Evolutionary conservation across 1,140 invertebrate genomes (phyloP).

Genomic region (Drosophila persimilis): DNA sequence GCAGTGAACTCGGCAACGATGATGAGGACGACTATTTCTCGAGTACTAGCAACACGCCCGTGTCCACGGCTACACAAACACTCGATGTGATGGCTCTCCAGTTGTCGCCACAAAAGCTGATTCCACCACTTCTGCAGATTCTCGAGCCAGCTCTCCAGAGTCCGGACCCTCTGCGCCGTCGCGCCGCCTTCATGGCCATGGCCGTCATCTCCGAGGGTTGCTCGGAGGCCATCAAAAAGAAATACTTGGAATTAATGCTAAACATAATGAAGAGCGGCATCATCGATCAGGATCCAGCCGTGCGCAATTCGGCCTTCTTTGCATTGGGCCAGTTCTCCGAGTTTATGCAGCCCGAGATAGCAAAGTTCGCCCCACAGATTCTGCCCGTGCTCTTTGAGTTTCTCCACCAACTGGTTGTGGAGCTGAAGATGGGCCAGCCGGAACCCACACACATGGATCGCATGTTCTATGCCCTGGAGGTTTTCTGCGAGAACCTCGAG

Average conservation of each 20-base stretch:
- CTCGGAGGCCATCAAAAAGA: constrained; percentile 88
- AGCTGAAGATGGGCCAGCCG: constrained; percentile 84
- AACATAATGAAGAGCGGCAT: constrained; percentile 89
- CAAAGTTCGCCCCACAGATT: constrained; percentile 88
- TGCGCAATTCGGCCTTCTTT: constrained; percentile 90
- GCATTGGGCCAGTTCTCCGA: constrained; percentile 93
- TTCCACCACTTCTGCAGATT: constrained; percentile 87
- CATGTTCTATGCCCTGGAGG: constrained; percentile 92
- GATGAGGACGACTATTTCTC: constrained; percentile 80
- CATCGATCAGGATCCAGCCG: constrained; percentile 85
- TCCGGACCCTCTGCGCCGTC: constrained; percentile 85
- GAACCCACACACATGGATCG: constrained; percentile 87
- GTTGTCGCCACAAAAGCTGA: constrained; percentile 90
- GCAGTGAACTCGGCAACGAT: constrained; percentile 84
- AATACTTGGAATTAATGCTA: constrained; percentile 89
- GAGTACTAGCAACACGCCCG: constrained; percentile 82
- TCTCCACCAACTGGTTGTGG: constrained; percentile 85
- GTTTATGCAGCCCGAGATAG: constrained; percentile 90
- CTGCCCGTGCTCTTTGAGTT: constrained; percentile 90
- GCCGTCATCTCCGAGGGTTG: constrained; percentile 92
- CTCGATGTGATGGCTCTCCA: constrained; percentile 90
- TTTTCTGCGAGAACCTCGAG: constrained; percentile 91
- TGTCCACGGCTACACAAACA: constrained; percentile 88
- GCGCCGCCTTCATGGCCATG: constrained; percentile 89
- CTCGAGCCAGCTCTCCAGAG: constrained; percentile 87